Percentiles rank a stretch among this genome's conserved stretches.
Evolutionary conservation across 2,113 vertebrate species (phyloP).

Genomic region (Muntiacus muntjak): DNA sequence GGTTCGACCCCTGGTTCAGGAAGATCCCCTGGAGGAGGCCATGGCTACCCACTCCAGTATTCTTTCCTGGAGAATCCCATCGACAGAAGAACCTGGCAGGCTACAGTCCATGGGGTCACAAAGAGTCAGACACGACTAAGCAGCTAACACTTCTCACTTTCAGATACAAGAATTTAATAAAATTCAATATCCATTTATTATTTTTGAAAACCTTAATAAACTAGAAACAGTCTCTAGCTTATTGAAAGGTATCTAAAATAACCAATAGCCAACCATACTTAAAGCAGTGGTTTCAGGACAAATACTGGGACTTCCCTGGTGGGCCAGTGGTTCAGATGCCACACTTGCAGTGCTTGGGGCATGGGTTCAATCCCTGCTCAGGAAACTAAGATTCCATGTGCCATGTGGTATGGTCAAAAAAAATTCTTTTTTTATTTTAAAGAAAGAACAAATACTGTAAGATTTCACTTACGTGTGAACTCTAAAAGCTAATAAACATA

Average conservation of each 20-base stretch:
- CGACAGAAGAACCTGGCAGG: neutral
- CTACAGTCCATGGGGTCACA: neutral
- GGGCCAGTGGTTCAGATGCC: neutral
- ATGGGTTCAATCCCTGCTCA: neutral
- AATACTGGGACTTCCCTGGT: neutral
- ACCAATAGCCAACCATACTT: neutral
- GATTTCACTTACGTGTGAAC: neutral
- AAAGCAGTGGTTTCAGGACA: neutral
- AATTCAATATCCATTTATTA: neutral
- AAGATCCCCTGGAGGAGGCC: neutral
- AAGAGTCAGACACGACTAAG: fast-evolving
- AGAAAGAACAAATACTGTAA: neutral
- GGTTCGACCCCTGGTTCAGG: neutral
- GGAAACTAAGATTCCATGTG: neutral
- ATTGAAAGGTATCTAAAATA: neutral
- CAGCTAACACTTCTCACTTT: neutral
- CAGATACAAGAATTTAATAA: neutral
- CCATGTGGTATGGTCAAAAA: neutral
- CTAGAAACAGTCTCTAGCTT: neutral
- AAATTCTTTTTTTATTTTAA: neutral
- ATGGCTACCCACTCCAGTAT: neutral
- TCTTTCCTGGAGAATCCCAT: neutral
- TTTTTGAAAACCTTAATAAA: neutral
- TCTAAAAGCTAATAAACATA: neutral
- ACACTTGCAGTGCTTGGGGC: neutral